These are phyloP conservation scores for Capitella teleta DNA, from an alignment of 1,140 invertebrate genomes.

Conservation along the genomic window DNA sequence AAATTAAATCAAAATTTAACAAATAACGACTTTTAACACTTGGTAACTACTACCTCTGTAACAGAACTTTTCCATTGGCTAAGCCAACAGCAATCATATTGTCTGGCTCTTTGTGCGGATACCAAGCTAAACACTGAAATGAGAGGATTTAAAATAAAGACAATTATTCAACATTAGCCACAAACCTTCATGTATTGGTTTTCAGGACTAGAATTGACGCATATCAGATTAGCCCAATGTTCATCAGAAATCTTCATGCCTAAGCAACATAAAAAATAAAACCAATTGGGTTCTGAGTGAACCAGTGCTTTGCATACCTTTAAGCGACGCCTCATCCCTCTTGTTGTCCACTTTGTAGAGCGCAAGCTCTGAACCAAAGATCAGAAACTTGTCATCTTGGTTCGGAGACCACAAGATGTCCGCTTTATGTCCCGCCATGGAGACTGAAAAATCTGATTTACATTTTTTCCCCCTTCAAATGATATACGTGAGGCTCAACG, in stretches of 20 bases:
- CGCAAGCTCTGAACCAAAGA: constrained; percentile 73
- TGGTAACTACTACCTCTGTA: constrained; percentile 48
- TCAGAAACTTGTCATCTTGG: constrained; percentile 50
- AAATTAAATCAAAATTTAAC: constrained; percentile 14
- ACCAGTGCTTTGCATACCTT: constrained; percentile 12
- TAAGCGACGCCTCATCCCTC: constrained; percentile 13
- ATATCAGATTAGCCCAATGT: constrained; percentile 54
- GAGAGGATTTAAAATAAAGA: neutral
- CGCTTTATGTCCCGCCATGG: too few species aligned
- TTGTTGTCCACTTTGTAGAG: constrained; percentile 59
- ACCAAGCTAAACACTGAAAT: constrained; percentile 61
- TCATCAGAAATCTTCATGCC: constrained; percentile 56
- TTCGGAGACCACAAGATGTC: constrained; percentile 14
- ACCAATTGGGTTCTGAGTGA: too few species aligned
- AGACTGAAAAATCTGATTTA: too few species aligned
- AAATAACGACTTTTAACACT: neutral
- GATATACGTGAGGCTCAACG: too few species aligned
- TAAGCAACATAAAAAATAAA: constrained; percentile 39
- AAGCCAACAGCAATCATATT: constrained; percentile 70
- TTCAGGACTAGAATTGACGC: constrained; percentile 54
- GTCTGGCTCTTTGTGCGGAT: constrained; percentile 57
- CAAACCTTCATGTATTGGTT: constrained; percentile 46
- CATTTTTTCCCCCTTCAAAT: too few species aligned
- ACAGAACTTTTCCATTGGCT: constrained; percentile 68
- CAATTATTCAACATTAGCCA: constrained; percentile 1